Percentiles rank a stretch among this genome's conserved stretches.
Evolutionary conservation across 1,140 invertebrate genomes (phyloP).

Genomic region (Lineus longissimus): DNA sequence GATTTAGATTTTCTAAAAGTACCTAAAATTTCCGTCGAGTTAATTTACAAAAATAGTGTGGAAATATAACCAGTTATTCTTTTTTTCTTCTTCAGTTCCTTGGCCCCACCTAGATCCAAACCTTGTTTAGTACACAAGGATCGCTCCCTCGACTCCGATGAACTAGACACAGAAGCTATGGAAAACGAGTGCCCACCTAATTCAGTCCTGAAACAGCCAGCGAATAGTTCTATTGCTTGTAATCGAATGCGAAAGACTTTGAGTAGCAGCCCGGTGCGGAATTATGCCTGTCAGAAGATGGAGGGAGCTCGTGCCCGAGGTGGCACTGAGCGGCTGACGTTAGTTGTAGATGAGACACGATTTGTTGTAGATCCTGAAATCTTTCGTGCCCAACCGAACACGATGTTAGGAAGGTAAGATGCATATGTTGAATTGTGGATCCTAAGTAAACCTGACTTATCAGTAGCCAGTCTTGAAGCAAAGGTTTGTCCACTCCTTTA

Average conservation of each 20-base stretch:
- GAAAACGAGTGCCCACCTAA: slow-evolving; percentile 41
- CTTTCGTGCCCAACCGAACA: slow-evolving; percentile 87
- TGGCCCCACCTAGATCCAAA: slow-evolving; percentile 63
- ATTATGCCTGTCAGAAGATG: slow-evolving; percentile 11
- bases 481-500: slow-evolving; percentile 2
- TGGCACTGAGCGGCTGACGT: slow-evolving; percentile 61
- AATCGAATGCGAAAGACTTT: slow-evolving; percentile 28
- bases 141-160: slow-evolving; percentile 42
- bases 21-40: too few species aligned
- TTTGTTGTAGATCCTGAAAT: slow-evolving; percentile 87
- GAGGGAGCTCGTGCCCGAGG: slow-evolving; percentile 16
- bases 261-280: slow-evolving; percentile 4
- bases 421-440: too few species aligned
- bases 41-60: too few species aligned
- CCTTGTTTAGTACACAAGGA: slow-evolving; percentile 69
- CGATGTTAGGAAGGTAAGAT: slow-evolving; percentile 79
- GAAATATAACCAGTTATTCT: slow-evolving; percentile 6
- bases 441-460: too few species aligned
- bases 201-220: background rate
- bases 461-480: too few species aligned
- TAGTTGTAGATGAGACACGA: slow-evolving; percentile 89
- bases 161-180: slow-evolving; percentile 51
- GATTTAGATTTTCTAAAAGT: slow-evolving; percentile 22
- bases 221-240: slow-evolving; percentile 44
- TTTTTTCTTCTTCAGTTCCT: slow-evolving; percentile 36